Conservation (phyloP, 92 coral and sea anemone genomes). For the Heteractis magnifica region DNA sequence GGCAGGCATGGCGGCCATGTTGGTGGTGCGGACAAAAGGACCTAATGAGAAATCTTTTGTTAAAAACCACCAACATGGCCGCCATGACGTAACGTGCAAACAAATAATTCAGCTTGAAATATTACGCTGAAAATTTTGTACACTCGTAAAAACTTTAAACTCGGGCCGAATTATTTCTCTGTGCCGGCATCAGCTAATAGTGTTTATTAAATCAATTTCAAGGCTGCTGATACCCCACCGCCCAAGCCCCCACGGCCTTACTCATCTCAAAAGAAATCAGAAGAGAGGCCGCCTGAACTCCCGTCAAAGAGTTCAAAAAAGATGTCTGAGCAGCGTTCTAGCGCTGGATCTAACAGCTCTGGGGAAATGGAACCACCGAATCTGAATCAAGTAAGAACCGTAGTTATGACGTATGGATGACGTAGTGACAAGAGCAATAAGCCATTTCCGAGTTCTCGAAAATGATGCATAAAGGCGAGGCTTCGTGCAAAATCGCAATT, state of each 20-base stretch:
- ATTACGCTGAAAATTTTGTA: too few relatives aligned
- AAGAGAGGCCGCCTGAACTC: conserved; percentile 53
- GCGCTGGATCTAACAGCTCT: conserved; percentile 72
- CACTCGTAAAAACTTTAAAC: too few relatives aligned
- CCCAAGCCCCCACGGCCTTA: conserved; percentile 61
- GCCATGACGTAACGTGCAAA: too few relatives aligned
- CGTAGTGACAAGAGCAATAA: not conserved
- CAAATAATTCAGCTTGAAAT: too few relatives aligned
- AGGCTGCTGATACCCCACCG: conserved; percentile 14
- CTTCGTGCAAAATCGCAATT: too few relatives aligned
- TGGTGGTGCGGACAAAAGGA: too few relatives aligned
- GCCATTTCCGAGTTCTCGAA: not conserved
- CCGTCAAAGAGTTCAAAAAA: conserved; percentile 61
- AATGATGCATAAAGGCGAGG: not conserved
- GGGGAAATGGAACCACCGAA: conserved; percentile 39
- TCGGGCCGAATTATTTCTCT: too few relatives aligned
- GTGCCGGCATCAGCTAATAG: too few relatives aligned
- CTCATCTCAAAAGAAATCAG: conserved; percentile 16
- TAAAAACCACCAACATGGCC: too few relatives aligned
- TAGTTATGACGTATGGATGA: not conserved
- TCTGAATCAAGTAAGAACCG: conserved; percentile 5
- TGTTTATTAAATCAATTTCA: too few relatives aligned
- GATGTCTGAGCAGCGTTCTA: conserved; percentile 59
- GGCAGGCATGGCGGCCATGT: too few relatives aligned
- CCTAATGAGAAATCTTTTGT: too few relatives aligned